Evolutionary conservation across 2,888 invertebrate genomes (phyloP), one percentile per base, ranked within the genome.

Genomic region (Polydrusus pterygomalis): DNA sequence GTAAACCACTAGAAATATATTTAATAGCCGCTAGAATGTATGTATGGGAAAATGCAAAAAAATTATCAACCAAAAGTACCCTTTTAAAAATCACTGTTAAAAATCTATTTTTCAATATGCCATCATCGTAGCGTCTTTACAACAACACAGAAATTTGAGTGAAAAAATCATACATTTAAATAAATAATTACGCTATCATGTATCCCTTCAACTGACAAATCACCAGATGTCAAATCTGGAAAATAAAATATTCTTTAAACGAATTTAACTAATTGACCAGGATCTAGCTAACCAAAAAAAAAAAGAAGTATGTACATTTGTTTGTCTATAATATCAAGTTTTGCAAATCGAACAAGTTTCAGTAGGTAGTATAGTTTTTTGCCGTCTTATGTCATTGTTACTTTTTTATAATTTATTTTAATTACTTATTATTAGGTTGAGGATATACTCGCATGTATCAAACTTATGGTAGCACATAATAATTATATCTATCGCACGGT

Each of bases 181-280:
- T 51, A 51, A 20, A 11, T 51, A 51, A 51, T 51, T 51, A 10
- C 0, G 20, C 13, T 20, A 20, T 20, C 51, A 11, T 20, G 51
- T 51, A 51, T 51, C 20, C 51, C 10, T 51, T 51, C 11, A 51
- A 51, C 51, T 20, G 11, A 51, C 51, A 51, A 51, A 51, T 51
- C 6, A 11, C 51, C 51, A 51, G 20, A 20, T 51, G 51, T 51
- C 51, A 51, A 18, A 20, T 20, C 20, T 51, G 51, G 51, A 51
- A 5, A 20, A 20, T 20, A 20, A 20, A 11, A 2, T 1, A 51
- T 51, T 11, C 20, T 20, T 51, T 51, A 51, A 8, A 20, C 11
- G 11, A 51, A 1, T 17, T 20, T 20, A 2, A 13, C 20, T 20
- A 20, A 18, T 51, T 5, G 7, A 51, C 51, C 51, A 51, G 51